Evolutionary conservation across 2,888 invertebrate genomes (phyloP).

Genomic region (Drosophila pegasa): DNA sequence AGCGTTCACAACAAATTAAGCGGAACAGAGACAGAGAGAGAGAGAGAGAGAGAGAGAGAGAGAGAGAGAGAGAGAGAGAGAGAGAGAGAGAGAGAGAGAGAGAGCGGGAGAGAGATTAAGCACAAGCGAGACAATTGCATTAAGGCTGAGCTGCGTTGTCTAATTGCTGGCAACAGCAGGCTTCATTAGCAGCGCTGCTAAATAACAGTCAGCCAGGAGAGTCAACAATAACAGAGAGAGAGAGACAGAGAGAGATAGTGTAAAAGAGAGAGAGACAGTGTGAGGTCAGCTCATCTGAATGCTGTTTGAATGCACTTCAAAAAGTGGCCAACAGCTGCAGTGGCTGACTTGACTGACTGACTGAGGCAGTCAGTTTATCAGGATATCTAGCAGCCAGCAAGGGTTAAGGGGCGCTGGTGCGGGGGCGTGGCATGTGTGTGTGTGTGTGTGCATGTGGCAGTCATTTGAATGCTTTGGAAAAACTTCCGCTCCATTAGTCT

Average conservation of each 20-base stretch:
- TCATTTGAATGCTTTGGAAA: conserved; percentile 79
- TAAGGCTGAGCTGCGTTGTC: conserved; percentile 71
- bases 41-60: conserved; percentile 1
- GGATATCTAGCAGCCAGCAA: conserved; percentile 15
- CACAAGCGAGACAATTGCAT: conserved; percentile 59
- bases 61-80: too few relatives aligned
- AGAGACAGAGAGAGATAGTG: neutral
- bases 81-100: neutral
- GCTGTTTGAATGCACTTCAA: conserved; percentile 65
- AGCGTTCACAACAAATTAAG: conserved; percentile 77
- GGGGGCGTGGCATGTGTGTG: conserved; percentile 9
- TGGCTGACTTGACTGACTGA: conserved; percentile 28
- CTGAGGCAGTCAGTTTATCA: conserved; percentile 23
- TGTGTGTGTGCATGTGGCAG: conserved; percentile 43
- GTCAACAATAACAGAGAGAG: conserved; percentile 27
- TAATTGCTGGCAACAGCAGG: conserved; percentile 74
- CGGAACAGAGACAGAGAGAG: conserved; percentile 42
- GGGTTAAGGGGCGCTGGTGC: conserved; percentile 5
- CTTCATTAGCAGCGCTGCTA: conserved; percentile 75
- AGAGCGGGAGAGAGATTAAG: conserved; percentile 3
- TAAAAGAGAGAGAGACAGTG: neutral
- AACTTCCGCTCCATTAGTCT: conserved; percentile 82
- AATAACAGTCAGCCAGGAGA: conserved; percentile 62
- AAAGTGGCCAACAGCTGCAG: conserved; percentile 49
- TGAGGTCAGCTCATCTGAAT: conserved; percentile 67